These are phyloP conservation scores for Prionailurus viverrinus DNA, from an alignment of 2,113 vertebrate genomes.

Conservation along the genomic window DNA sequence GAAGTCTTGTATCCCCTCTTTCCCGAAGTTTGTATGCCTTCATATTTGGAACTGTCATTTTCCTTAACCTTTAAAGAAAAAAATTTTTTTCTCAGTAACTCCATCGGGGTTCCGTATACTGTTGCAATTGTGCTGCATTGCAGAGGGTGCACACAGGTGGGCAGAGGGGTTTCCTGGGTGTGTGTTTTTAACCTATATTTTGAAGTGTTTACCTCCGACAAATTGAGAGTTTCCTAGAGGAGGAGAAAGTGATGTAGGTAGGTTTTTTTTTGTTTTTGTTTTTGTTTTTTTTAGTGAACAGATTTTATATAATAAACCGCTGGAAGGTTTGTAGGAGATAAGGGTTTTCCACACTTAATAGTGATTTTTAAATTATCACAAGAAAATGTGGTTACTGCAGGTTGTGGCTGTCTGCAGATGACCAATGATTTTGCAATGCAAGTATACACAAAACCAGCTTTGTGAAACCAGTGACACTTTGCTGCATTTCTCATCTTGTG, in stretches of 20 bases:
- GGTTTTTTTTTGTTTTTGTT: not conserved
- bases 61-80: slow-evolving; percentile 37
- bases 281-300: not conserved
- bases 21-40: slow-evolving; percentile 18
- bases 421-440: not conserved
- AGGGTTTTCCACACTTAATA: not conserved
- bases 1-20: not conserved
- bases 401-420: not conserved
- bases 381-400: not conserved
- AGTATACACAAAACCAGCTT: not conserved
- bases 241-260: slow-evolving; percentile 22
- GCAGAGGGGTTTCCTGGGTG: slow-evolving; percentile 14
- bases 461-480: not conserved
- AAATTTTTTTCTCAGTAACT: not conserved
- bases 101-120: not conserved
- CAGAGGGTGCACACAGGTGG: slow-evolving; percentile 30
- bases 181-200: not conserved
- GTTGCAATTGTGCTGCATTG: not conserved
- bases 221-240: slow-evolving; percentile 15
- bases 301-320: slow-evolving; percentile 29
- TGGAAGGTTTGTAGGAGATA: not conserved
- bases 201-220: slow-evolving; percentile 26
- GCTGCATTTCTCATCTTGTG: not conserved
- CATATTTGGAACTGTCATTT: slow-evolving; percentile 52
- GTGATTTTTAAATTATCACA: not conserved